A percentile compares a stretch with the other conserved stretches of the same genome.
phyloP scores from a whole-genome alignment of 2,113 vertebrate species.

The Charadrius vociferus region DNA sequence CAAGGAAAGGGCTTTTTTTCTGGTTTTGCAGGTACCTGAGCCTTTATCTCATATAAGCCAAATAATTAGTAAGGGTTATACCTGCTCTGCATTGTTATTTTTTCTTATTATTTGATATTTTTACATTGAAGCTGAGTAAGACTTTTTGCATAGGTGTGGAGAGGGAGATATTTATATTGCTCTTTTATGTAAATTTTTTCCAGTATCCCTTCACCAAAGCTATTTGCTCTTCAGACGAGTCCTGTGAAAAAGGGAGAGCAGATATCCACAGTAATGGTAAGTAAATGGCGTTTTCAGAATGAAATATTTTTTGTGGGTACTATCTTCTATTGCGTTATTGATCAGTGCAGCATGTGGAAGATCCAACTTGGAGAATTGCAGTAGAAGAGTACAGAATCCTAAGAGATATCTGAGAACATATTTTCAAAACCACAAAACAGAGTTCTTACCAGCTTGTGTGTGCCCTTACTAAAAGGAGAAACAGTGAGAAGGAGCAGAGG shows the following conservation, averaged over 20 bases:
- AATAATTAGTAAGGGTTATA: neutral
- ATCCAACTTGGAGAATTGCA: neutral
- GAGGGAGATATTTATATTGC: neutral
- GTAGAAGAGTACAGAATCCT: neutral
- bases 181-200: neutral
- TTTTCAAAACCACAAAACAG: neutral
- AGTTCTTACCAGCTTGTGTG: neutral
- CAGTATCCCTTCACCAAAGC: conserved; percentile 62
- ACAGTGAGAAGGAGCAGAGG: neutral
- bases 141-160: neutral
- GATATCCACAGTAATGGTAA: conserved; percentile 81
- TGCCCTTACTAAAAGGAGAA: neutral
- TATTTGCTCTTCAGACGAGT: conserved; percentile 69
- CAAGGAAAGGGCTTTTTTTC: neutral
- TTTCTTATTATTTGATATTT: neutral
- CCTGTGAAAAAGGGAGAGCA: conserved; percentile 74
- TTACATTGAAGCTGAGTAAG: neutral
- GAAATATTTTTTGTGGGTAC: neutral
- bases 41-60: neutral
- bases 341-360: neutral
- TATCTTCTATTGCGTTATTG: neutral
- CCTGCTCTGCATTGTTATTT: neutral
- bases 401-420: neutral
- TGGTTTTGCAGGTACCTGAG: neutral
- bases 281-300: neutral